Evolutionary conservation across 2,113 vertebrate species (phyloP), one percentile per base, ranked within the genome.

Genomic region (Syrmaticus mikado): DNA sequence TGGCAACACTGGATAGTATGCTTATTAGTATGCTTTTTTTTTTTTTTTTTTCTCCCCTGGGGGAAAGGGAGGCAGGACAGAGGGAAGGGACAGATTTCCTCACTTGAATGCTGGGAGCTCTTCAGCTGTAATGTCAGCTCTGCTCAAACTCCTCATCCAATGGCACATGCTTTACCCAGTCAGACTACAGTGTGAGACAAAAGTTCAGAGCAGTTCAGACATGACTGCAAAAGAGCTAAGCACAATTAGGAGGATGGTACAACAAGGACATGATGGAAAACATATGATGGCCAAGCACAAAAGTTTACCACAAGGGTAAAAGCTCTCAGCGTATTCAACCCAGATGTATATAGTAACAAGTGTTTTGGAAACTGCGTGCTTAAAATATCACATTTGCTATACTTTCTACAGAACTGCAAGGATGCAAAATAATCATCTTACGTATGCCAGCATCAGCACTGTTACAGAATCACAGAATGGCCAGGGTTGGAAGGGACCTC

Each of bases 81-180:
- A 32, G 30, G 17, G 41, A 67, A 22, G 21, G 41, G 17, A 34
- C 32, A 70, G 6, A 68, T 52, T 85, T 43, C 48, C 17, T 6
- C 5, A 19, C 46, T 50, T 40, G 12, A 11, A 83, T 7, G 16
- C 25, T 58, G 53, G 66, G 32, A 91, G 30, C 6, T 43, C 58
- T 46, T 79, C 72, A 61, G 11, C 25, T 38, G n/a, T 57, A 32
- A 73, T 19, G 0, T 8, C 40, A 66, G 36, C n/a, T 90, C 68
- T 92, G 50, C 28, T 50, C 15, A 57, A 19, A n/a, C 5, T 13
- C 58, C n/a, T 36, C 1, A 0, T 24, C 46, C 43, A 53, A n/a
- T 0, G 0, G 5, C 40, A n/a, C 0, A 0, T 16, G 34, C 30
- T 66, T 30, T 58, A 46, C 17, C 7, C 13, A 50, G 43, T 19